These are phyloP conservation scores for Muscicapa adusta DNA, from an alignment of 2,113 vertebrate genomes.

Conservation along the genomic window DNA sequence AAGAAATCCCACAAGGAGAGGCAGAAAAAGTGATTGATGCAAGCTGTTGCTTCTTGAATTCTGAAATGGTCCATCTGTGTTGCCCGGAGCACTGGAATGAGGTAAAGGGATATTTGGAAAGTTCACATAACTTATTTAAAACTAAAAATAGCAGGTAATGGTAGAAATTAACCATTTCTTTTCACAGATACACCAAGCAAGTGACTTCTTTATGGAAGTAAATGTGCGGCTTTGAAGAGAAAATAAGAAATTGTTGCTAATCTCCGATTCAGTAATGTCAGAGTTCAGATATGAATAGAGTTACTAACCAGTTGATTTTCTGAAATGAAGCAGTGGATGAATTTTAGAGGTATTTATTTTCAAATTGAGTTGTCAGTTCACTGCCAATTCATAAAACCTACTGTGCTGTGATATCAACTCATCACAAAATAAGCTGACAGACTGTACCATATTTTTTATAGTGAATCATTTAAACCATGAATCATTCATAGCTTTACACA, in stretches of 20 bases:
- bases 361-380: slow-evolving; percentile 49
- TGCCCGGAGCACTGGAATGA: slow-evolving; percentile 32
- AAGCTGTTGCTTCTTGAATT: slow-evolving; percentile 51
- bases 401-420: slow-evolving; percentile 12
- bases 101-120: slow-evolving; percentile 45
- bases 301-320: not conserved
- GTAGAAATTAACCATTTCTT: slow-evolving; percentile 43
- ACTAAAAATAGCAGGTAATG: slow-evolving; percentile 26
- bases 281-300: not conserved
- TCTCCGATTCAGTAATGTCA: not conserved
- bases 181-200: not conserved
- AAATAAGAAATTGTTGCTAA: slow-evolving; percentile 22
- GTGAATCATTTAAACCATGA: slow-evolving; percentile 58
- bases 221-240: not conserved
- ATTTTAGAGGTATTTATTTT: slow-evolving; percentile 40
- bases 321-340: slow-evolving; percentile 17
- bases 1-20: slow-evolving; percentile 2
- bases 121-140: slow-evolving; percentile 46
- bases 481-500: slow-evolving; percentile 49
- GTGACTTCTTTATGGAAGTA: not conserved
- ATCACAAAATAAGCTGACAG: slow-evolving; percentile 47
- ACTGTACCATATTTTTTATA: slow-evolving; percentile 48
- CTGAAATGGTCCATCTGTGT: slow-evolving; percentile 50
- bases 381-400: slow-evolving; percentile 52
- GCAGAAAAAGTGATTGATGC: slow-evolving; percentile 26